Base-by-base conservation (phyloP, 2,888 invertebrate genomes). In the Papilio elwesi region DNA sequence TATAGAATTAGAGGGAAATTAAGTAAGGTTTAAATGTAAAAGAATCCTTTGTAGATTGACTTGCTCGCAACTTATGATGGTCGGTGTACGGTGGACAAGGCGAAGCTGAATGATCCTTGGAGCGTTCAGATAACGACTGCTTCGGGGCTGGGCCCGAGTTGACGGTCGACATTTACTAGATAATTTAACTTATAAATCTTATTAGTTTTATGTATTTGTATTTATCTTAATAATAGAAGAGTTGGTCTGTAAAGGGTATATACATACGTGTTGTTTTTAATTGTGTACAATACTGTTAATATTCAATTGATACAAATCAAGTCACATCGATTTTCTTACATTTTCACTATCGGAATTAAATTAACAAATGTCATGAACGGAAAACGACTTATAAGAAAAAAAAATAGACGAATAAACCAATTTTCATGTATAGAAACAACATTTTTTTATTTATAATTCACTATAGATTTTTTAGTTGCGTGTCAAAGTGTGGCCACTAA, bases 21-120 rank as follows among this genome's bases (percentile, higher is more conserved):
- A 9, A 7, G 0, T 43, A 43, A 43, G 8, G 6, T 43, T n/a
- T 43, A 9, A 43, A 43, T 43, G 0, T 43, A 43, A 26, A 26
- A 43, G 2, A 43, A 43, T 43, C 43, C 0, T 6, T 9, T 43
- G 9, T 43, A 43, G 43, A 43, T 43, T 68, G 9, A 36, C 49
- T 36, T 26, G 26, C 59, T 51, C 13, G 11, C 51, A 77, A 82
- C 80, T 79, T 84, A 75, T 82, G 78, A 59, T 73, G 76, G 63
- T 4, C 77, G 75, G 73, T 83, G 85, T 87, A 87, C 82, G 73
- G 68, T 76, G 81, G 82, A 81, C 82, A 79, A 74, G 73, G 65
- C 72, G 75, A 70, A 59, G 64, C 74, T 55, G 74, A 79, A 74
- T 78, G 80, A 78, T 79, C 77, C 77, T 79, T 74, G 74, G 74